Evolutionary conservation across 2,113 vertebrate species (phyloP), one percentile per base, ranked within the genome.

Genomic region (Pseudois nayaur): DNA sequence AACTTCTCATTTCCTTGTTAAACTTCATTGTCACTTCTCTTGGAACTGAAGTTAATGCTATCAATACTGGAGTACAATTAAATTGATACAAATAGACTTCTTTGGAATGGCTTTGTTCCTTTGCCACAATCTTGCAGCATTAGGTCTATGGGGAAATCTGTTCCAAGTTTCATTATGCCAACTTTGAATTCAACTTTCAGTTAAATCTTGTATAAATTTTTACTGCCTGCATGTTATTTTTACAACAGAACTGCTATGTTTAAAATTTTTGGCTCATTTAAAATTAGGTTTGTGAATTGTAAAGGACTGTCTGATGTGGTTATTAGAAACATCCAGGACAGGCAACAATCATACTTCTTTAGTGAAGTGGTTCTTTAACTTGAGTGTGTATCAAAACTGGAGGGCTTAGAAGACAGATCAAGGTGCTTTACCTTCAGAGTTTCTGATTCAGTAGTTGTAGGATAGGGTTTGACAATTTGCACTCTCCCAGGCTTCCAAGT

Each of bases 131-230:
- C 96, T 92, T 59, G 31, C 67, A 92, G 21, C 50, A 54, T 76
- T 87, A 87, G 43, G 17, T 21, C n/a, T 33, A 55, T 94, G n/a
- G 60, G 43, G 67, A 97, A 95, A 74, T 94, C 45, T 36, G 62
- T 87, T 89, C 74, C 48, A 91, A 60, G 40, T 89, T 91, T 95
- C 64, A 92, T 92, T 96, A 94, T 60, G n/a, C 60, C 93, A 97
- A 81, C 13, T 91, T 93, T 93, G 40, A 60, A 33, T 90, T 92
- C 88, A 90, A 29, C 81, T 95, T 97, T 93, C 10, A 1, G n/a
- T 54, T 82, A 95, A 95, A 67, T 91, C 11, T 82, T 93, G 48
- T 71, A 45, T 25, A 95, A 43, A 96, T 92, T 94, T 97, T 89
- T 36, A 82, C 78, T 59, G 19, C 15, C 10, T 62, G 4, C 2